These are phyloP conservation scores for Tauraco hartlaubi DNA, from an alignment of 2,797 vertebrate genomes.

Conservation along the genomic window DNA sequence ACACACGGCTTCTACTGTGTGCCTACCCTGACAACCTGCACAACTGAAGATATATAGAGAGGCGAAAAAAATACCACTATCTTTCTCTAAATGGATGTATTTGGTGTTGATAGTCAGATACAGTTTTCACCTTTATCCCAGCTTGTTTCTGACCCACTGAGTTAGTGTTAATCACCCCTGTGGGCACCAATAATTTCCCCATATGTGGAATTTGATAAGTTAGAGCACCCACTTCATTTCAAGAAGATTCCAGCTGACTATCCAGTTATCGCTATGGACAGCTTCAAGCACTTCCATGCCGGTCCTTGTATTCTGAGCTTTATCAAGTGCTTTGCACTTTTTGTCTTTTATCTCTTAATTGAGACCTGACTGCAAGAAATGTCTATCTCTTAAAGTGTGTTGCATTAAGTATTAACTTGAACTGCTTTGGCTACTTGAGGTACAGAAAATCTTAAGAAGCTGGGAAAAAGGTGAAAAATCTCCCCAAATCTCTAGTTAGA, in stretches of 20 bases:
- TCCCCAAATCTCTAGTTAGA: conserved; percentile 82
- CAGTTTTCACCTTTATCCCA: conserved; percentile 93
- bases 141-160: conserved; percentile 93
- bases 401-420: conserved; percentile 97
- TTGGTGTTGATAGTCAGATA: conserved; percentile 93
- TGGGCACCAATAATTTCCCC: conserved; percentile 96
- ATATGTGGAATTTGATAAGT: conserved; percentile 99
- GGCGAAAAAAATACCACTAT: conserved; percentile 79
- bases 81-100: conserved; percentile 92
- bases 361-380: conserved; percentile 95
- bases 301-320: conserved; percentile 89
- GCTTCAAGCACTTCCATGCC: conserved; percentile 92
- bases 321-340: conserved; percentile 93
- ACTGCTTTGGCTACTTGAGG: conserved; percentile 89
- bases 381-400: conserved; percentile 95
- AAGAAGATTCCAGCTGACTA: conserved; percentile 90
- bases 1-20: conserved; percentile 77
- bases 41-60: conserved; percentile 79
- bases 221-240: conserved; percentile 93
- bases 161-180: conserved; percentile 94
- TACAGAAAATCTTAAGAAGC: conserved; percentile 81
- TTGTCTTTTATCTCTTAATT: conserved; percentile 97
- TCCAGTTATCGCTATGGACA: conserved; percentile 93
- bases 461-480: conserved; percentile 76
- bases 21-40: conserved; percentile 86